Percentiles rank a stretch among this genome's conserved stretches.
Conservation (phyloP, 64 coral and sea anemone species). For the Stylophora pistillata region DNA sequence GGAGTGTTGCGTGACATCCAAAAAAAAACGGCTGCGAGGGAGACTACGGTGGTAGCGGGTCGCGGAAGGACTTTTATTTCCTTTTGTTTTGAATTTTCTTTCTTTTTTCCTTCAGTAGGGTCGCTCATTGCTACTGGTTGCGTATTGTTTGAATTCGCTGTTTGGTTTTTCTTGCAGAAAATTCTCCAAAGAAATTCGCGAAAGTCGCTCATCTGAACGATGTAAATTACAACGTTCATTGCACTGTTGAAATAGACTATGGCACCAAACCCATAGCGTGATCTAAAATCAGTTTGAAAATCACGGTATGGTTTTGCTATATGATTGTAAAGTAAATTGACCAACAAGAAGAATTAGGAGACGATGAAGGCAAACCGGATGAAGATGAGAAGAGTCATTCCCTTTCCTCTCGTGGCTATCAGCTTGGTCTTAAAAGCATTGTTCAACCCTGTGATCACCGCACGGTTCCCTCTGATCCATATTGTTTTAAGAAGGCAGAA, state of each 20-base stretch:
- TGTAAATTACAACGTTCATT: slow-evolving; percentile 16
- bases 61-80: too few species aligned
- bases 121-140: too few species aligned
- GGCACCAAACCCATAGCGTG: neutral
- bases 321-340: neutral
- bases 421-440: neutral
- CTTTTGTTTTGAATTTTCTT: too few species aligned
- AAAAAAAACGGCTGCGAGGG: too few species aligned
- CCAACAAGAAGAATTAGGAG: slow-evolving; percentile 2
- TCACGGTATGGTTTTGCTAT: neutral
- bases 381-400: slow-evolving; percentile 3
- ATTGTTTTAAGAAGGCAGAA: slow-evolving; percentile 2
- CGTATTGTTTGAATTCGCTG: neutral
- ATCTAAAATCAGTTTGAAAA: slow-evolving; percentile 20
- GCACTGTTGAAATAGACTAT: neutral
- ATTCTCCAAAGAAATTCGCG: neutral
- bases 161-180: neutral
- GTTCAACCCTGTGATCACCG: neutral
- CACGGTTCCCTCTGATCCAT: neutral
- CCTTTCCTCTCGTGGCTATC: neutral
- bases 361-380: slow-evolving; percentile 35
- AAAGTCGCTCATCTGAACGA: neutral
- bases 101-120: too few species aligned
- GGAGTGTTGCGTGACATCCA: too few species aligned
- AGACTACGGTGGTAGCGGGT: too few species aligned